phyloP scores from a whole-genome alignment of 2,797 vertebrate genomes.

The Stomatorhinus walkeri region DNA sequence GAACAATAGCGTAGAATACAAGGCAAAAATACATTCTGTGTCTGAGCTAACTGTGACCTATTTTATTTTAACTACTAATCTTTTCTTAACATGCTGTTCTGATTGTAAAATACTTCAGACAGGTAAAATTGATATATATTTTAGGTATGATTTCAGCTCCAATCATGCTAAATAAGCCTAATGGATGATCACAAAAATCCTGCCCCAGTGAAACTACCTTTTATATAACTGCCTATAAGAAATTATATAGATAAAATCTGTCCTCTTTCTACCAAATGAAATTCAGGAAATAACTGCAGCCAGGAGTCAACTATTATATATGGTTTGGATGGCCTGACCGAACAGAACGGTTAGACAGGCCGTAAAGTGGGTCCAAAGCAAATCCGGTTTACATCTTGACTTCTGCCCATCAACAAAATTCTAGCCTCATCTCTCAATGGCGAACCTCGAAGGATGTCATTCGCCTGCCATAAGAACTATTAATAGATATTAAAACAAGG shows the following conservation, averaged over 20 bases:
- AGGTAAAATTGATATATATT: not conserved
- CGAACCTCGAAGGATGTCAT: conserved; percentile 16
- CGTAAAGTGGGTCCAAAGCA: not conserved
- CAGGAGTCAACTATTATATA: not conserved
- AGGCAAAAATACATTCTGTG: conserved; percentile 33
- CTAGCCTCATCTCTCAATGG: not conserved
- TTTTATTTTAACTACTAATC: not conserved
- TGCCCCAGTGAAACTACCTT: not conserved
- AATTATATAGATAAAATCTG: not conserved
- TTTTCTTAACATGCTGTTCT: not conserved
- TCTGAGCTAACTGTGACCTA: conserved; percentile 20
- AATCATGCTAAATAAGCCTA: not conserved
- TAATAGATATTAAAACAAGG: conserved; percentile 32
- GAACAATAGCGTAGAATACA: conserved; percentile 55
- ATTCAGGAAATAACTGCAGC: not conserved
- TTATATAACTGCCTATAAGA: not conserved
- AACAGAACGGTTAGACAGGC: not conserved
- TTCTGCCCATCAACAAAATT: conserved; percentile 24
- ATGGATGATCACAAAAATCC: not conserved
- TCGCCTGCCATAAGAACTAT: conserved; percentile 35
- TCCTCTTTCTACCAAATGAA: not conserved
- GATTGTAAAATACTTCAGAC: not conserved
- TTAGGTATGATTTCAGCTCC: not conserved
- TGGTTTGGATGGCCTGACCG: not conserved
- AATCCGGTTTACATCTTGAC: not conserved